phyloP scores from a whole-genome alignment of 2,888 invertebrate genomes.

The Drosophila nr. perissopoda region DNA sequence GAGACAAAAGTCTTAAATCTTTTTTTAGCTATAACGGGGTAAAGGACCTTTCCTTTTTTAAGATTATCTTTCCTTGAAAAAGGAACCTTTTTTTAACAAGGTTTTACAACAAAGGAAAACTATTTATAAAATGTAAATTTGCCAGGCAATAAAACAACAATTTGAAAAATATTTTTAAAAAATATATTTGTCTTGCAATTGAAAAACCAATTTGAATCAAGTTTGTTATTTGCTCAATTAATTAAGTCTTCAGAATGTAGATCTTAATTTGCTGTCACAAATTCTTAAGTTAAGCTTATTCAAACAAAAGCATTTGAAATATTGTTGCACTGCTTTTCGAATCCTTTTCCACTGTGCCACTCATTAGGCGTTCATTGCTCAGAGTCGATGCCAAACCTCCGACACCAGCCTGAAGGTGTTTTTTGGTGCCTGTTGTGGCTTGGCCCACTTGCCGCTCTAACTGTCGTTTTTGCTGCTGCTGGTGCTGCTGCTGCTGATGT shows the following conservation, averaged over 20 bases:
- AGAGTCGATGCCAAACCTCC: conserved; percentile 5
- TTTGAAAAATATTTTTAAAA: not conserved
- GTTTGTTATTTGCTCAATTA: not conserved
- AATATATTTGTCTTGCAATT: not conserved
- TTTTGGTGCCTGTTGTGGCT: conserved; percentile 40
- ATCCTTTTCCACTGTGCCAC: conserved; percentile 41
- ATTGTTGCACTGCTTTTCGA: not conserved
- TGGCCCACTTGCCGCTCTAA: conserved; percentile 30
- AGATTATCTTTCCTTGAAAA: not conserved
- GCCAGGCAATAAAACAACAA: not conserved
- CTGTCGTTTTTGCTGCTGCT: conserved; percentile 1
- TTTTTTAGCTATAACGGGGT: not conserved
- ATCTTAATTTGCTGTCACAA: not conserved
- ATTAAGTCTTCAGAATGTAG: not conserved
- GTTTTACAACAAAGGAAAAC: not conserved
- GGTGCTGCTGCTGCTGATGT: conserved; percentile 22
- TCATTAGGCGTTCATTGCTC: conserved; percentile 45
- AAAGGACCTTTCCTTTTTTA: not conserved
- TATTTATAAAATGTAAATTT: not conserved
- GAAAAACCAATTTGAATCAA: not conserved
- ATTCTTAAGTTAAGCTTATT: not conserved
- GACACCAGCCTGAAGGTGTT: conserved; percentile 35
- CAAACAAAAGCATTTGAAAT: not conserved
- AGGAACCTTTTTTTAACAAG: not conserved
- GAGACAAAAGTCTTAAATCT: not conserved